Evolutionary conservation across 2,797 vertebrate species (phyloP).

Genomic region (Epinephelus coioides): DNA sequence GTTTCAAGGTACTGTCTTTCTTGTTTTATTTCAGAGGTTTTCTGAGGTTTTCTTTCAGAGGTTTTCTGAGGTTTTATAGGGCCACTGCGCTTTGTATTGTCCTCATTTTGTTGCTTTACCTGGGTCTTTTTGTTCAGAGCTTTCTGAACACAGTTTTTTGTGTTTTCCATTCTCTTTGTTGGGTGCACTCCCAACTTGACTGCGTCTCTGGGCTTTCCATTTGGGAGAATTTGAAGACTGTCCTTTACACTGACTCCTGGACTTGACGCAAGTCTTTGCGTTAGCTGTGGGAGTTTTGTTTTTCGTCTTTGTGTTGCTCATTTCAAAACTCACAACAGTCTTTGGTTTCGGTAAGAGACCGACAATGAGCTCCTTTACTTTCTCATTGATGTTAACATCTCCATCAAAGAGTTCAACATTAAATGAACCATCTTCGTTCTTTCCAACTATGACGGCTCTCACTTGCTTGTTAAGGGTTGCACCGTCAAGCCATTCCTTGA

Average conservation of each 20-base stretch:
- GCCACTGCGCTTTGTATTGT: conserved; percentile 7
- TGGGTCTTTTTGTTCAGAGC: conserved; percentile 15
- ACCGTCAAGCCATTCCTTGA: conserved; percentile 87
- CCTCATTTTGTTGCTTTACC: conserved; percentile 4
- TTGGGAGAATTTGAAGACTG: neutral
- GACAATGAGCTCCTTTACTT: conserved; percentile 84
- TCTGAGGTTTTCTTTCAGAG: neutral
- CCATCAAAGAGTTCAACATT: conserved; percentile 90
- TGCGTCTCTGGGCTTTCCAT: neutral
- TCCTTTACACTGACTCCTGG: neutral
- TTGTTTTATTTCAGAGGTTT: neutral
- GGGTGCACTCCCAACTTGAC: neutral
- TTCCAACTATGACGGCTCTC: conserved; percentile 84
- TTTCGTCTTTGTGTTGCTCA: neutral
- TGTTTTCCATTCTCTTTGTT: conserved; percentile 40
- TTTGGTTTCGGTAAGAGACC: conserved; percentile 40
- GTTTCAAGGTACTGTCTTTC: neutral
- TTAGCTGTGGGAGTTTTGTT: neutral
- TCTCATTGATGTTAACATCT: conserved; percentile 86
- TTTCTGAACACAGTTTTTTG: conserved; percentile 10
- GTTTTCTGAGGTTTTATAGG: conserved; percentile 9
- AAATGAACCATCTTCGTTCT: conserved; percentile 86
- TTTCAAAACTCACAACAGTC: neutral
- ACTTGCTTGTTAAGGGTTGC: conserved; percentile 85
- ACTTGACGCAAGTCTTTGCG: neutral